Conservation (phyloP, 2,113 vertebrate species). For the Cavia porcellus region DNA sequence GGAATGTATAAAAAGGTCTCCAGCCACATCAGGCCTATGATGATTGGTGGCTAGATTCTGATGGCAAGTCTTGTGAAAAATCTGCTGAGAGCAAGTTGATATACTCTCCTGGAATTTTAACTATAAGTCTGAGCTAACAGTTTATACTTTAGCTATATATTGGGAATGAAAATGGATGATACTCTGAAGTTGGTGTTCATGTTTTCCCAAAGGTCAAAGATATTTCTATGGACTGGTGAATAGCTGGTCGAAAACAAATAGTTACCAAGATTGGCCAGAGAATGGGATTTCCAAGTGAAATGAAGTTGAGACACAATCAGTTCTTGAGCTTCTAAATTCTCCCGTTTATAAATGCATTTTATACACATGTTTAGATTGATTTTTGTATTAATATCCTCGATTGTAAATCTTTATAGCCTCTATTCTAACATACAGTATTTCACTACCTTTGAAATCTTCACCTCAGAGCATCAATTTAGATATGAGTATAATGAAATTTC, state of each 20-base stretch:
- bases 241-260: slow-evolving; percentile 28
- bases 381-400: background rate
- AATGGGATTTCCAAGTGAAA: background rate
- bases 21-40: background rate
- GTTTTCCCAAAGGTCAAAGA: background rate
- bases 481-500: slow-evolving; percentile 18
- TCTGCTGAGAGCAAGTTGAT: background rate
- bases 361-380: background rate
- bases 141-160: background rate
- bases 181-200: background rate
- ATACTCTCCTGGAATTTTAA: slow-evolving; percentile 35
- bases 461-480: slow-evolving; percentile 10
- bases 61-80: slow-evolving; percentile 20
- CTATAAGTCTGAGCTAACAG: background rate
- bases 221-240: background rate
- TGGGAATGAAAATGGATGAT: background rate
- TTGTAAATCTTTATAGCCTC: background rate
- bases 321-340: background rate
- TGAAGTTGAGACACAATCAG: background rate
- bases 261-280: background rate
- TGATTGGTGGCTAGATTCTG: slow-evolving; percentile 32
- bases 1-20: background rate
- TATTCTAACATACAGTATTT: slow-evolving; percentile 13
- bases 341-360: background rate
- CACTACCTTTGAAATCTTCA: background rate